phyloP scores from a whole-genome alignment of 2,888 invertebrate genomes.

The Mythimna lalbum region DNA sequence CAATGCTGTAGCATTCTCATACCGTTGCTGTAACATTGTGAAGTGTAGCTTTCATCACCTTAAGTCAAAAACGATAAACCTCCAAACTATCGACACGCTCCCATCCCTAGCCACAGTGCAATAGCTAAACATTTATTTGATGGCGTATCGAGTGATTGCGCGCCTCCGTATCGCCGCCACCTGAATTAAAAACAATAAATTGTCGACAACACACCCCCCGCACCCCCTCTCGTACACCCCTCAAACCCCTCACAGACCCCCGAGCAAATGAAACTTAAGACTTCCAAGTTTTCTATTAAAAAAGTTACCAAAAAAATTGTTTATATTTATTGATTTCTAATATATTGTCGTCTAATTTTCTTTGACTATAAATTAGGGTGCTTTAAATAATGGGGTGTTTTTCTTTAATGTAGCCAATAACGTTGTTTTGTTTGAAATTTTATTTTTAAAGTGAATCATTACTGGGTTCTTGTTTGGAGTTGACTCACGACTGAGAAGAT shows the following conservation, averaged over 20 bases:
- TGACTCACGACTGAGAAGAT: background rate
- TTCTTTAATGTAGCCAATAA: conserved; percentile 31
- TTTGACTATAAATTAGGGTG: conserved; percentile 60
- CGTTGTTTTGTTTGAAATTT: conserved; percentile 22
- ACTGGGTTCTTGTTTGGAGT: background rate
- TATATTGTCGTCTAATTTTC: conserved; percentile 59
- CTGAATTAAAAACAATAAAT: conserved; percentile 89
- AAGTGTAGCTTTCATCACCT: too few relatives aligned
- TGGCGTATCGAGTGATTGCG: conserved; percentile 78
- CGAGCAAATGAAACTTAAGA: conserved; percentile 68
- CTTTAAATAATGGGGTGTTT: conserved; percentile 43
- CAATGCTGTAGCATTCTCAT: background rate
- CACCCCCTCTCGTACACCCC: background rate
- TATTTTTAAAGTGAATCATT: conserved; percentile 19
- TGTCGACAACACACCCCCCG: conserved; percentile 64
- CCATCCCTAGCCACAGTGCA: conserved; percentile 67
- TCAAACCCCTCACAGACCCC: conserved; percentile 42
- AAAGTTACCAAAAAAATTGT: conserved; percentile 78
- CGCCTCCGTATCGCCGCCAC: conserved; percentile 75
- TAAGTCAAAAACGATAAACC: background rate
- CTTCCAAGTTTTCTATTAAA: conserved; percentile 79
- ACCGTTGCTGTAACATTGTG: background rate
- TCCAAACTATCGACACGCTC: conserved; percentile 34
- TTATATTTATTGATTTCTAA: conserved; percentile 72
- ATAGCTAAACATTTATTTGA: conserved; percentile 83